These are phyloP conservation scores for Heliconius hewitsoni DNA, from an alignment of 1,140 invertebrate genomes.

Conservation along the genomic window DNA sequence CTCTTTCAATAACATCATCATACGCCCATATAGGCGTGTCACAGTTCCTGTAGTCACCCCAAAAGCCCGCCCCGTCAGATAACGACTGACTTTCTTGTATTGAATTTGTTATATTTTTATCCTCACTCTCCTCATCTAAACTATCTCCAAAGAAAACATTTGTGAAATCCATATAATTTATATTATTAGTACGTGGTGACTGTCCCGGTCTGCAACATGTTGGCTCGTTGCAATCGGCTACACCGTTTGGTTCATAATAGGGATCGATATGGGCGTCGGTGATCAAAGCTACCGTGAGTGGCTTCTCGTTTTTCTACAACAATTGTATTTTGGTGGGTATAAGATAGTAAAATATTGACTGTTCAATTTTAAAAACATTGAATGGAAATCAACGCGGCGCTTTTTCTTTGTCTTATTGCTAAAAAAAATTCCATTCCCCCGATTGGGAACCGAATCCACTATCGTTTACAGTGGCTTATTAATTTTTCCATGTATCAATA, in stretches of 20 bases:
- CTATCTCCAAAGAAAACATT: neutral
- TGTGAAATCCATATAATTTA: neutral
- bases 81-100: conserved; percentile 35
- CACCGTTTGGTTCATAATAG: conserved; percentile 84
- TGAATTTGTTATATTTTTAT: conserved; percentile 44
- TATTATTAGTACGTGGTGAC: conserved; percentile 36
- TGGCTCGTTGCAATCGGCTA: conserved; percentile 87
- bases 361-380: too few relatives aligned
- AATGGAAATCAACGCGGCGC: too few relatives aligned
- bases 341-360: too few relatives aligned
- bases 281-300: conserved; percentile 86
- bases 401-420: too few relatives aligned
- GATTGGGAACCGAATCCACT: too few relatives aligned
- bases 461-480: too few relatives aligned
- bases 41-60: conserved; percentile 89
- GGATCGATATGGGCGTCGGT: conserved; percentile 92
- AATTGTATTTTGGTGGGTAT: neutral
- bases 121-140: conserved; percentile 49
- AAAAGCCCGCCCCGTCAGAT: conserved; percentile 84
- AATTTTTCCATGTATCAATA: too few relatives aligned
- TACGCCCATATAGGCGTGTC: conserved; percentile 87
- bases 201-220: conserved; percentile 89
- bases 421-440: too few relatives aligned
- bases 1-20: conserved; percentile 82
- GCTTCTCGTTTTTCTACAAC: conserved; percentile 25